Base-by-base conservation (phyloP, 2,888 invertebrate genomes). In the Dioctria rufipes region DNA sequence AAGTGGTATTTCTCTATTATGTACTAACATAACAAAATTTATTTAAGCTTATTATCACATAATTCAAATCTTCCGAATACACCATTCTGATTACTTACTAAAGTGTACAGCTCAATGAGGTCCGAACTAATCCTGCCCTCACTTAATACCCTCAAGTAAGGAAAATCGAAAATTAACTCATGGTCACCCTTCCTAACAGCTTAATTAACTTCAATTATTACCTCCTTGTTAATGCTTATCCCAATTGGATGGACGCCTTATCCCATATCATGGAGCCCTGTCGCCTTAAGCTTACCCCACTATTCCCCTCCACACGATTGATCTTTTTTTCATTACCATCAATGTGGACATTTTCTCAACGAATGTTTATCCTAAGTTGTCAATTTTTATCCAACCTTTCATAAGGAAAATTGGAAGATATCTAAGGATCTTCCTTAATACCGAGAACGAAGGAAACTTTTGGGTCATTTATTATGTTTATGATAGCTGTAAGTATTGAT, bases 161-260 rank as follows among this genome's bases (percentile, higher is more conserved):
- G 58, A 58, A 40, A 75, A 60, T 60, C 60, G 60, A 60, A 75
- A 60, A 75, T 75, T 75, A 60, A 42, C 42, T 42, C 71, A 58
- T 73, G 54, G 58, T 75, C 60, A 60, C 13, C 60, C 60, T 25
- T 5, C 60, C 40, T 75, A 75, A 60, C 43, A 60, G 51, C 60
- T 60, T 75, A 75, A 75, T 75, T 75, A 75, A 75, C 60, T 60
- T 42, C 73, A 75, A 75, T 75, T 75, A 75, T 75, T 75, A 75
- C 60, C 73, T 43, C 58, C 73, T 75, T 75, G 60, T 40, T 58
- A 60, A 75, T 60, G 60, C 73, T 60, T 39, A 60, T 60, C 73
- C 60, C 60, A 75, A 8, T 40, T 51, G 43, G 63, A 63, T 13
- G 40, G 63, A 63, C 40, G 40, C 11, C 63, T 63, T 63, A 63